A percentile compares a stretch with the other conserved stretches of the same genome.
These are phyloP conservation scores for Amorpha juglandis DNA, from an alignment of 2,888 invertebrate genomes.

Conservation along the genomic window DNA sequence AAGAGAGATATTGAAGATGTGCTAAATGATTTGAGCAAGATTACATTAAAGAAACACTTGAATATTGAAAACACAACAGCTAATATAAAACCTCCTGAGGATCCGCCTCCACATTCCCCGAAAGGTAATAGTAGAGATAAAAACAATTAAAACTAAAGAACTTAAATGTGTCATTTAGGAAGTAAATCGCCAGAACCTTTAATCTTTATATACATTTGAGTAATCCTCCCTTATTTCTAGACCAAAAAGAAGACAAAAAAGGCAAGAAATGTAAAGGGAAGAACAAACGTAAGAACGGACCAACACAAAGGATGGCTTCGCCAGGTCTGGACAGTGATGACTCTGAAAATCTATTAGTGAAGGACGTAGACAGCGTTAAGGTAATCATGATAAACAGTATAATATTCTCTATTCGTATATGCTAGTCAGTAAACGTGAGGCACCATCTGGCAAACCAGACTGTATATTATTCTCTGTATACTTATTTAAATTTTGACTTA, in stretches of 20 bases:
- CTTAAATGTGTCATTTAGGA: too few relatives aligned
- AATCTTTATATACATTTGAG: not conserved
- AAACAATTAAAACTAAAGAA: too few relatives aligned
- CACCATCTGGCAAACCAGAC: too few relatives aligned
- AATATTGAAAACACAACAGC: slow-evolving; percentile 79
- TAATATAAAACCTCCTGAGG: slow-evolving; percentile 72
- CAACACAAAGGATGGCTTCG: slow-evolving; percentile 47
- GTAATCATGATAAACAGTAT: slow-evolving; percentile 42
- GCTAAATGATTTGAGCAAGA: slow-evolving; percentile 75
- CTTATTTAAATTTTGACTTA: too few relatives aligned
- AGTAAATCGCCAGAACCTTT: too few relatives aligned
- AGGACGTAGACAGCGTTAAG: slow-evolving; percentile 76
- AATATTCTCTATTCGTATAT: too few relatives aligned
- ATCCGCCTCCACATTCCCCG: slow-evolving; percentile 53
- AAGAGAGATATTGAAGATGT: slow-evolving; percentile 78
- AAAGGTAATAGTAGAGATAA: slow-evolving; percentile 49
- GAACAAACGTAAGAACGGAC: slow-evolving; percentile 55
- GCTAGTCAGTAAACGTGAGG: too few relatives aligned
- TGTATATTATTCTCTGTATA: too few relatives aligned
- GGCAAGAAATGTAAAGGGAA: slow-evolving; percentile 68
- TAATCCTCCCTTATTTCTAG: slow-evolving; percentile 35
- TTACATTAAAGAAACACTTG: slow-evolving; percentile 75
- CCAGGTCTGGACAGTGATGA: slow-evolving; percentile 69
- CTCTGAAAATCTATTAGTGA: slow-evolving; percentile 70
- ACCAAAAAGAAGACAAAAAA: slow-evolving; percentile 67